Base-by-base conservation (phyloP, 2,888 invertebrate genomes). In the Agrotis puta region DNA sequence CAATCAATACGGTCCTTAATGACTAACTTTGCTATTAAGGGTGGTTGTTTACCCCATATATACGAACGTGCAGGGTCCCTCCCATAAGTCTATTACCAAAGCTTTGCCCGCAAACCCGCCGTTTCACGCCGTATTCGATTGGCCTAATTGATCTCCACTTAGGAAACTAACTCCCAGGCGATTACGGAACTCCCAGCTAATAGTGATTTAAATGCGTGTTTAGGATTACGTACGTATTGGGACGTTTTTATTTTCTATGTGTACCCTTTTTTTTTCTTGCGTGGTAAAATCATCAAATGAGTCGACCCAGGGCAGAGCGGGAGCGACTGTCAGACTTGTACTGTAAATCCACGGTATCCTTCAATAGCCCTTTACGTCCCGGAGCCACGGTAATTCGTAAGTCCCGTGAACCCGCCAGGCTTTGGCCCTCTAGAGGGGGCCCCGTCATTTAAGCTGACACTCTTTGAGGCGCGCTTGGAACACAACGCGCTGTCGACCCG, bases 91-190 rank as follows among this genome's bases (percentile, higher is more conserved):
- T 85, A 85, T 83, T 86, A 86, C 84, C 74, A 72, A 68, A 65
- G 74, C 78, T 79, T 83, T 81, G 74, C 82, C 89, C 87, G 67
- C 87, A 87, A 85, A 81, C 83, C 87, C 86, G 79, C 85, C 80
- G 81, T 83, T 89, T 87, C 87, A 84, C 89, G 87, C 90, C 87
- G 88, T 86, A 90, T 90, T 92, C 91, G 90, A 92, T 92, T 91
- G 86, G 79, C 88, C 87, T 92, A 92, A 93, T 92, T 91, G 92
- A 92, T 91, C 90, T 90, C 88, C 91, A 90, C 90, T 92, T 92
- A 92, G 88, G 87, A 85, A 91, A 91, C 90, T 90, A 81, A 80
- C 84, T 90, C 91, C 90, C 89, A 70, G 83, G 88, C 82, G 92
- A 88, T 87, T 89, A 88, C 84, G 76, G 65, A 77, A 79, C 75